Evolutionary conservation across 2,113 vertebrate genomes (phyloP).

Genomic region (Chrysemys picta): DNA sequence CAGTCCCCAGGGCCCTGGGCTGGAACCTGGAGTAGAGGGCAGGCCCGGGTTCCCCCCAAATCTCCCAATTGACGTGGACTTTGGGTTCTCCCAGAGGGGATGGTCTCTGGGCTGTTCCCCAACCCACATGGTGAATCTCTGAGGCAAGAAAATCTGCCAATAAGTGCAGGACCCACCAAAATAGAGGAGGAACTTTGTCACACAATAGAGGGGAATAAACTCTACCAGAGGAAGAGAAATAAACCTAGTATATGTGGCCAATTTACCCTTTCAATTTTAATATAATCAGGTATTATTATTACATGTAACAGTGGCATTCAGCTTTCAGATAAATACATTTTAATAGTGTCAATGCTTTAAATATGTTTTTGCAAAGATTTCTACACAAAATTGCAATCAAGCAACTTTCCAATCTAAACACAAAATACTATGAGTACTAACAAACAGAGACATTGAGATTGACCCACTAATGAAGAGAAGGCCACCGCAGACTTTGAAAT

Average conservation of each 20-base stretch:
- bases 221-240: not conserved
- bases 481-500: not conserved
- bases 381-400: not conserved
- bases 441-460: not conserved
- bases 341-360: not conserved
- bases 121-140: too few relatives aligned
- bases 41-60: too few relatives aligned
- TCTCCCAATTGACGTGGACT: too few relatives aligned
- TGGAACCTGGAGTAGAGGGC: too few relatives aligned
- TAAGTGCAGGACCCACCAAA: too few relatives aligned
- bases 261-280: not conserved
- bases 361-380: not conserved
- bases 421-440: not conserved
- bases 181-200: too few relatives aligned
- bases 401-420: not conserved
- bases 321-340: not conserved
- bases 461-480: not conserved
- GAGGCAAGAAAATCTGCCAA: too few relatives aligned
- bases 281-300: not conserved
- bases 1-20: too few relatives aligned
- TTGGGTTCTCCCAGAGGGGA: too few relatives aligned
- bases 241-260: not conserved
- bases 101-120: too few relatives aligned
- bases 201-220: too few relatives aligned
- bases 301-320: not conserved